Conservation (phyloP, 2,888 invertebrate species). For the Metellina segmentata region DNA sequence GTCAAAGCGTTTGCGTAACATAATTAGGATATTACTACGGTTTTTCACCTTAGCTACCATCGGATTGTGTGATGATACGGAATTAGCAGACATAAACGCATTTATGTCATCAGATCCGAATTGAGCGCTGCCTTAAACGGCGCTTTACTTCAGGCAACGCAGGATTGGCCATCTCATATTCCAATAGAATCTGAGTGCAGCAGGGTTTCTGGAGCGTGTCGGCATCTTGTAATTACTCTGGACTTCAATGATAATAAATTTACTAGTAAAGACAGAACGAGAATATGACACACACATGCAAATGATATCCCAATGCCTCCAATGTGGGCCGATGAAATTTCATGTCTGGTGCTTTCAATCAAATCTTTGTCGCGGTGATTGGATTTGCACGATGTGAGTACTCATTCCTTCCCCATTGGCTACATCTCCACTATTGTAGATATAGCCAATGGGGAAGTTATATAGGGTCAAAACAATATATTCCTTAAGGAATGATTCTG, state of each 20-base stretch:
- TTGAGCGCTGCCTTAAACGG: neutral
- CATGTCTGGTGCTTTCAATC: conserved; percentile 47
- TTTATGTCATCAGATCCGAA: neutral
- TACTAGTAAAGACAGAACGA: conserved; percentile 31
- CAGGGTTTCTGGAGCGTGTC: neutral
- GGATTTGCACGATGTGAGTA: too few species aligned
- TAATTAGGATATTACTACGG: too few species aligned
- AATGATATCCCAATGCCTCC: conserved; percentile 20
- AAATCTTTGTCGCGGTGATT: conserved; percentile 38
- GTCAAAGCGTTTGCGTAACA: too few species aligned
- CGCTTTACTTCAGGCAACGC: conserved; percentile 1
- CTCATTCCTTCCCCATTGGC: too few species aligned
- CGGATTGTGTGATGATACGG: too few species aligned
- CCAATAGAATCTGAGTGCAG: neutral
- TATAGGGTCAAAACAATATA: too few species aligned
- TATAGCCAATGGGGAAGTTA: too few species aligned
- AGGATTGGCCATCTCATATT: neutral
- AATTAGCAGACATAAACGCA: too few species aligned
- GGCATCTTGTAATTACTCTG: conserved; percentile 15
- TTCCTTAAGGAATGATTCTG: too few species aligned
- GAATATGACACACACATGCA: conserved; percentile 19
- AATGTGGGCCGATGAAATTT: conserved; percentile 36
- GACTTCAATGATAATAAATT: conserved; percentile 35
- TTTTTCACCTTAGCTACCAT: too few species aligned
- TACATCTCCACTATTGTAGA: too few species aligned